Conservation (phyloP, 2,888 invertebrate genomes). For the Sylvicola cinctus region DNA sequence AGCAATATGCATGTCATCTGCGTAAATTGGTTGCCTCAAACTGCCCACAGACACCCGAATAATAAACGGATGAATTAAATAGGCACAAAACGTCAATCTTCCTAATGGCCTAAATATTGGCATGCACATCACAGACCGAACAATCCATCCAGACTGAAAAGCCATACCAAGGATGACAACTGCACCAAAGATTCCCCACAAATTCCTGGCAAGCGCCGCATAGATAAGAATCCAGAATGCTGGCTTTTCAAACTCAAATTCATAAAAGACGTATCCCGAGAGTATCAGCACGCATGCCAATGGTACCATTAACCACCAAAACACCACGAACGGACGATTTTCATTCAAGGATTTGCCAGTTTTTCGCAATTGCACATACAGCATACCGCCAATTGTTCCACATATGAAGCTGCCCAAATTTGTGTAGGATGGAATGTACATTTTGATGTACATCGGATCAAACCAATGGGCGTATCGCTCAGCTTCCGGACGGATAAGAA, state of each 20-base stretch:
- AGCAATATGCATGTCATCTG: too few relatives aligned
- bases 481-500: constrained; percentile 25
- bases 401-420: constrained; percentile 26
- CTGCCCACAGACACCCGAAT: constrained; percentile 2
- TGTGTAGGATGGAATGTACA: constrained; percentile 26
- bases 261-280: constrained; percentile 5
- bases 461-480: constrained; percentile 20
- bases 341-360: too few relatives aligned
- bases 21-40: constrained; percentile 4
- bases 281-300: constrained; percentile 1
- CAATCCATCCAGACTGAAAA: constrained; percentile 4
- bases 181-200: constrained; percentile 4
- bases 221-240: constrained; percentile 5
- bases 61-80: constrained; percentile 4
- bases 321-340: neutral
- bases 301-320: constrained; percentile 3
- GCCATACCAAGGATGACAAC: constrained; percentile 4
- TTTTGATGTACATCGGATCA: constrained; percentile 22
- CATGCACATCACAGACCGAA: neutral
- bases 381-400: constrained; percentile 25
- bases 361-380: constrained; percentile 18
- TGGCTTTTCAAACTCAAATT: constrained; percentile 5
- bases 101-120: constrained; percentile 3
- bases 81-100: constrained; percentile 5
- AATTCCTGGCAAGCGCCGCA: constrained; percentile 3